These are phyloP conservation scores for Dreissena polymorpha DNA, from an alignment of 1,140 invertebrate genomes.

Conservation along the genomic window DNA sequence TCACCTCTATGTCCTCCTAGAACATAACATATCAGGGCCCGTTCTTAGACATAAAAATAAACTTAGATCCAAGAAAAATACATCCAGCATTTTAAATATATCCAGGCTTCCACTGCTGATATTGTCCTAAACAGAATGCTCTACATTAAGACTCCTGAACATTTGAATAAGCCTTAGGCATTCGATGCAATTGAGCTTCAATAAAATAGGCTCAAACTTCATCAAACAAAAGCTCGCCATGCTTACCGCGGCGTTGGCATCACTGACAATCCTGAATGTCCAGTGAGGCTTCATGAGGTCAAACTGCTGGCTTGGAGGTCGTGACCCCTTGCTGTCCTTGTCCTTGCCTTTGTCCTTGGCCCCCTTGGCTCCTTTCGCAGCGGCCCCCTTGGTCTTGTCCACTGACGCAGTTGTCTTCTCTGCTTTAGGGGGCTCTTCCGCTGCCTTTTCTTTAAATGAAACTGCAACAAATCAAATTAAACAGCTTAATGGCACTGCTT, in stretches of 20 bases:
- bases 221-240: not conserved
- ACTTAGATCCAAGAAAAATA: too few species aligned
- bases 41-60: too few species aligned
- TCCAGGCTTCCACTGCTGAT: too few species aligned
- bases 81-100: too few species aligned
- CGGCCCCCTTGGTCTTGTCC: slow-evolving; percentile 26
- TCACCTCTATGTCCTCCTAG: slow-evolving; percentile 78
- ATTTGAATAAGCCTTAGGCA: too few species aligned
- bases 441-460: slow-evolving; percentile 66
- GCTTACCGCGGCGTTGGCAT: slow-evolving; percentile 73
- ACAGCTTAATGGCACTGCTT: not conserved
- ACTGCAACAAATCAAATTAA: slow-evolving; percentile 56
- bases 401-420: slow-evolving; percentile 65
- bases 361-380: slow-evolving; percentile 65
- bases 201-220: too few species aligned
- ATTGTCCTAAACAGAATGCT: too few species aligned
- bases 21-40: not conserved
- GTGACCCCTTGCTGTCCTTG: slow-evolving; percentile 69
- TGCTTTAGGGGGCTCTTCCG: slow-evolving; percentile 65
- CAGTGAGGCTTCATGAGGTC: slow-evolving; percentile 78
- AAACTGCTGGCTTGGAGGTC: slow-evolving; percentile 76
- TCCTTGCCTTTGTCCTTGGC: slow-evolving; percentile 71
- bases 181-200: too few species aligned
- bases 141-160: too few species aligned
- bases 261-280: slow-evolving; percentile 76